These are phyloP conservation scores for Drosophila colorata DNA, from an alignment of 2,888 invertebrate species.

Conservation along the genomic window DNA sequence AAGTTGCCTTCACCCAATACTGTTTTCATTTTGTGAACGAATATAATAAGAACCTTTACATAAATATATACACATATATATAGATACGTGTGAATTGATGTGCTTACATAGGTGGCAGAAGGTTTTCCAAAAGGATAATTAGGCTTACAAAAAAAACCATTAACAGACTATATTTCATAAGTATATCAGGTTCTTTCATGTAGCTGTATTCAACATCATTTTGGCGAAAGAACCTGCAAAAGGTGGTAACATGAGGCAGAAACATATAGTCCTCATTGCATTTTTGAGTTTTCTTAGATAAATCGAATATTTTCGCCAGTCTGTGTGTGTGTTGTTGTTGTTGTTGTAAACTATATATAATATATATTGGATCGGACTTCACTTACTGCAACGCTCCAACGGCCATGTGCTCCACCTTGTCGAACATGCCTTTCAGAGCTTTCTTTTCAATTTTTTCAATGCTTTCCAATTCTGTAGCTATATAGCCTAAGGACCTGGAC, in stretches of 20 bases:
- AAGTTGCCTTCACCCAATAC: too few relatives aligned
- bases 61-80: too few relatives aligned
- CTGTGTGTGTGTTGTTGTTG: slow-evolving; percentile 1
- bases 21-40: too few relatives aligned
- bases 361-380: too few relatives aligned
- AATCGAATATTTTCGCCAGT: slow-evolving; percentile 16
- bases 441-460: slow-evolving; percentile 12
- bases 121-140: slow-evolving; percentile 87
- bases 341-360: not conserved
- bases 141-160: slow-evolving; percentile 87
- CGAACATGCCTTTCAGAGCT: slow-evolving; percentile 17
- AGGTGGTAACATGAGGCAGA: slow-evolving; percentile 81
- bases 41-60: too few relatives aligned
- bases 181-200: slow-evolving; percentile 90
- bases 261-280: slow-evolving; percentile 35
- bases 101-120: slow-evolving; percentile 26
- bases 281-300: not conserved
- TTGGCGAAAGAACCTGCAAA: slow-evolving; percentile 88
- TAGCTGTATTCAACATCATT: slow-evolving; percentile 90
- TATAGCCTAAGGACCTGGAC: too few relatives aligned
- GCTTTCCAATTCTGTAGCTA: not conserved
- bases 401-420: slow-evolving; percentile 87
- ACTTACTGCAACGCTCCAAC: slow-evolving; percentile 90
- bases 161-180: slow-evolving; percentile 92
- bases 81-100: too few relatives aligned